These are phyloP conservation scores for Candoia aspera DNA, from an alignment of 2,113 vertebrate species.

Conservation along the genomic window DNA sequence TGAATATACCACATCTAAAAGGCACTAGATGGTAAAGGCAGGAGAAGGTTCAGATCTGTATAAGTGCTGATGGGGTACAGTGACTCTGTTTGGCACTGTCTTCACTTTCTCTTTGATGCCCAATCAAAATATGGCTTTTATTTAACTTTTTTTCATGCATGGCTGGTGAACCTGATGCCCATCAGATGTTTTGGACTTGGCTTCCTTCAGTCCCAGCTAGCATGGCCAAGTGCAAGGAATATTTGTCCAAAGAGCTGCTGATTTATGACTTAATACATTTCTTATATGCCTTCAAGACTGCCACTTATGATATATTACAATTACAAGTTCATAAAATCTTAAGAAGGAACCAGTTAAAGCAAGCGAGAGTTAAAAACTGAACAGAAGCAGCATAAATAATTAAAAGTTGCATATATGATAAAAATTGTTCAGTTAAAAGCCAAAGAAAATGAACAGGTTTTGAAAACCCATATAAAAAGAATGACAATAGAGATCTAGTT, in stretches of 20 bases:
- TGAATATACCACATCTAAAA: background rate
- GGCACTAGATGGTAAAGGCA: background rate
- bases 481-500: background rate
- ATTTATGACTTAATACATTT: background rate
- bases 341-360: background rate
- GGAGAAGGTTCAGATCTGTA: background rate
- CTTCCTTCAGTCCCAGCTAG: background rate
- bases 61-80: background rate
- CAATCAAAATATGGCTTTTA: background rate
- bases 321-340: background rate
- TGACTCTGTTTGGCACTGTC: background rate
- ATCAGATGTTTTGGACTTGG: background rate
- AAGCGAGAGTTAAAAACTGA: background rate
- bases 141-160: background rate
- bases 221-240: background rate
- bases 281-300: background rate
- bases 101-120: background rate
- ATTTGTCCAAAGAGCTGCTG: background rate
- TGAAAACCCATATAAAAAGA: background rate
- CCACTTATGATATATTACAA: background rate
- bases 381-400: background rate
- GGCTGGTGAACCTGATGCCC: background rate
- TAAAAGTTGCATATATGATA: background rate
- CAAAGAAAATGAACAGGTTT: background rate
- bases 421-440: background rate